Percentiles rank a stretch among this genome's conserved stretches.
phyloP scores from a whole-genome alignment of 2,888 invertebrate species.

The Phengaris arion region DNA sequence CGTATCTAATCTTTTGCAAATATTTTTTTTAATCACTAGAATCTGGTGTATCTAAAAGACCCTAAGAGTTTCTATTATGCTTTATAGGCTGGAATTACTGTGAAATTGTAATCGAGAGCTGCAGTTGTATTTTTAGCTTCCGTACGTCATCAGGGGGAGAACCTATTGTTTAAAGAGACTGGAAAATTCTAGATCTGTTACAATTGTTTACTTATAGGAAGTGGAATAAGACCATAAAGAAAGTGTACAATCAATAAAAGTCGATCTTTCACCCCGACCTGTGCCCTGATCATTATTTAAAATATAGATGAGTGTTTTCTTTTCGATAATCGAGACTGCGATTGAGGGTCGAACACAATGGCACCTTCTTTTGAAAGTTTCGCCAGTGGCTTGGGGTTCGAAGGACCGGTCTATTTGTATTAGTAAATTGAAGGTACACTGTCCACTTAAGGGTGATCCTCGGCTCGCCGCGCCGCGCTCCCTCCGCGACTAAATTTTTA shows the following conservation, averaged over 20 bases:
- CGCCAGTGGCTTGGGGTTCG: constrained; percentile 62
- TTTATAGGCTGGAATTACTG: constrained; percentile 19
- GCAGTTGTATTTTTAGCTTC: constrained; percentile 17
- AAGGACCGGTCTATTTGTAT: constrained; percentile 72
- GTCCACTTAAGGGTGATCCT: constrained; percentile 62
- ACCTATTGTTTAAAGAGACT: constrained; percentile 17
- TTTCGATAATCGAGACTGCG: constrained; percentile 76
- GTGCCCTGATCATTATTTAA: constrained; percentile 76
- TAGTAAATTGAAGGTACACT: constrained; percentile 74
- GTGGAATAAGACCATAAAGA: constrained; percentile 52
- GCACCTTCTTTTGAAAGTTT: constrained; percentile 64
- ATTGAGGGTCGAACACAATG: constrained; percentile 74
- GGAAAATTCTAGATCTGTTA: constrained; percentile 21
- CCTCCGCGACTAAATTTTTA: constrained; percentile 50
- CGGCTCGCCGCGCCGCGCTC: constrained; percentile 46
- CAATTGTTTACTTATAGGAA: constrained; percentile 15
- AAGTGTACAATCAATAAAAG: constrained; percentile 72
- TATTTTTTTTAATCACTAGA: not conserved
- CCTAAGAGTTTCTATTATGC: constrained; percentile 14
- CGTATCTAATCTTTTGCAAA: not conserved
- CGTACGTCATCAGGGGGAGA: constrained; percentile 16
- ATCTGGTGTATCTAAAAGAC: not conserved
- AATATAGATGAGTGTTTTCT: constrained; percentile 80
- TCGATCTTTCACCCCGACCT: constrained; percentile 60
- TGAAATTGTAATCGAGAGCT: constrained; percentile 20